Evolutionary conservation across 1,140 invertebrate species (phyloP).

Genomic region (Sitobion miscanthi): DNA sequence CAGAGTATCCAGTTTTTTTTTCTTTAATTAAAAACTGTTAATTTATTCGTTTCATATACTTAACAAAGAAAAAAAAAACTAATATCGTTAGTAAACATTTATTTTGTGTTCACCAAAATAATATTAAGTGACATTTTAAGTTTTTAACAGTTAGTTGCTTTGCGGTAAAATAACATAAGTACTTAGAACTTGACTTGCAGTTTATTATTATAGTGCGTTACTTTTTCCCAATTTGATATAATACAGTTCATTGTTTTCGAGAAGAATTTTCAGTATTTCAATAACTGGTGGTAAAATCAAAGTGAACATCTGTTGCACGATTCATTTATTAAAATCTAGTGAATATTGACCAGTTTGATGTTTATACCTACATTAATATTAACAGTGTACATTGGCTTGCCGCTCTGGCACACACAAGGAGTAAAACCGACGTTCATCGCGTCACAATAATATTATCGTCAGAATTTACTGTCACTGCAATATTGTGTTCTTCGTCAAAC

Average conservation of each 20-base stretch:
- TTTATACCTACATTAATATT: neutral
- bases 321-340: neutral
- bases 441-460: neutral
- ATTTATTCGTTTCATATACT: neutral
- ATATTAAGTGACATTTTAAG: no score
- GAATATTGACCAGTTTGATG: neutral
- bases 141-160: neutral
- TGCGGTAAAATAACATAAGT: neutral
- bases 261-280: neutral
- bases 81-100: neutral
- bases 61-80: neutral
- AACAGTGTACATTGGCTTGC: constrained; percentile 20
- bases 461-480: neutral
- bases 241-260: neutral
- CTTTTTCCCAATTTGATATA: neutral
- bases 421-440: neutral
- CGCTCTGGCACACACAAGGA: neutral
- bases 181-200: neutral
- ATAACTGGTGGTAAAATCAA: neutral
- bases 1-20: neutral
- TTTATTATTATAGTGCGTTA: neutral
- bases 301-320: neutral
- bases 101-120: neutral
- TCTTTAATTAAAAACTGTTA: neutral
- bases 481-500: neutral